A percentile compares a stretch with the other conserved stretches of the same genome.
Conservation (phyloP, 2,888 invertebrate species). For the Megamerina dolium region DNA sequence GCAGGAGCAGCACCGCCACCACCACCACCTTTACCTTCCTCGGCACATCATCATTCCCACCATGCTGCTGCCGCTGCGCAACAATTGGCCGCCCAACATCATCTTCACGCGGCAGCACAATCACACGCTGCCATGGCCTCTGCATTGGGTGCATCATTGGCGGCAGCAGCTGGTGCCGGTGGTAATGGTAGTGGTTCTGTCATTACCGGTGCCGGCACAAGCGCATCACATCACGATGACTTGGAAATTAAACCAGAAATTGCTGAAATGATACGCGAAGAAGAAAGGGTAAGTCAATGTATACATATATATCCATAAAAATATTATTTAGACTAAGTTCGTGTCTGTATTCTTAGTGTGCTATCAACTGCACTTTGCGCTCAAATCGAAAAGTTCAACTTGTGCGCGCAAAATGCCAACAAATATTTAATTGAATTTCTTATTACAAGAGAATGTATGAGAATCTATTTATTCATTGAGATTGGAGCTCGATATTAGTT, state of each 20-base stretch:
- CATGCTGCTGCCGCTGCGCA: constrained; percentile 40
- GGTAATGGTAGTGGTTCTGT: constrained; percentile 35
- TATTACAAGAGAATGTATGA: no score
- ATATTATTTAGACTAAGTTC: constrained; percentile 14
- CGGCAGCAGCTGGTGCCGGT: constrained; percentile 39
- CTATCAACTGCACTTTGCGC: constrained; percentile 7
- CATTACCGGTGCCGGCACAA: constrained; percentile 26
- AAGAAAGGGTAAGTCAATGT: constrained; percentile 74
- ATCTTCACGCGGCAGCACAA: constrained; percentile 35
- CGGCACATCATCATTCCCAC: constrained; percentile 36
- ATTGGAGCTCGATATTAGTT: no score
- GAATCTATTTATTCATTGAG: no score
- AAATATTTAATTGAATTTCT: constrained; percentile 3
- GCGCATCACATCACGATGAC: constrained; percentile 61
- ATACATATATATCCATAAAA: neutral
- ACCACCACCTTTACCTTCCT: constrained; percentile 19
- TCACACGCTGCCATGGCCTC: constrained; percentile 44
- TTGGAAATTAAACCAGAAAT: constrained; percentile 90
- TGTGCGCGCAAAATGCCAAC: neutral
- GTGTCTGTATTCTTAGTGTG: constrained; percentile 16
- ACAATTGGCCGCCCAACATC: constrained; percentile 39
- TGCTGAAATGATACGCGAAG: constrained; percentile 93
- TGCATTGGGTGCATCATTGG: constrained; percentile 36
- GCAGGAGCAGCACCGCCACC: constrained; percentile 19
- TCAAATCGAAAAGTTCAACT: neutral